Evolutionary conservation across 2,797 vertebrate genomes (phyloP).

Genomic region (Alouatta caraya): DNA sequence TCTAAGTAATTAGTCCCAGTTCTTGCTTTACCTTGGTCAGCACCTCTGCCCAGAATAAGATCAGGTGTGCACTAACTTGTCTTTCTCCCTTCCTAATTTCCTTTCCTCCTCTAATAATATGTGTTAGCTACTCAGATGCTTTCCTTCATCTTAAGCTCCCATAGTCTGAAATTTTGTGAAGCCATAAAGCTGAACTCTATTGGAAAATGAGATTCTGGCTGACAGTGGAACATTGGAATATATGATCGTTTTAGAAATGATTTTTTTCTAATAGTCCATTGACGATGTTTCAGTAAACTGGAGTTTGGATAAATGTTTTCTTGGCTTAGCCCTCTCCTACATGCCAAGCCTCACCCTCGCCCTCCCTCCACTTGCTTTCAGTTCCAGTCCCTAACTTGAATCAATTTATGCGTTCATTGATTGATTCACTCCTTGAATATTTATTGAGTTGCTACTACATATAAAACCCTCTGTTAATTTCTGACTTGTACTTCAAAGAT

Average conservation of each 20-base stretch:
- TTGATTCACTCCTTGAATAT: not conserved
- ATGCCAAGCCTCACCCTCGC: not conserved
- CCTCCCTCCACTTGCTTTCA: not conserved
- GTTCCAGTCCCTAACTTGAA: not conserved
- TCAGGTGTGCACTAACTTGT: not conserved
- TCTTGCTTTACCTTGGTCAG: not conserved
- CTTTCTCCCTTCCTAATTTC: not conserved
- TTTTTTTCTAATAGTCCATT: not conserved
- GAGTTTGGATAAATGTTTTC: not conserved
- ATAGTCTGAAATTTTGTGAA: not conserved
- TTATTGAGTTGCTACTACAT: not conserved
- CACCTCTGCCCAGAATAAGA: not conserved
- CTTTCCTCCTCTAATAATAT: not conserved
- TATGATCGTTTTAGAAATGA: not conserved
- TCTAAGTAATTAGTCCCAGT: not conserved
- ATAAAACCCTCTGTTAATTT: not conserved
- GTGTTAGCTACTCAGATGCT: not conserved
- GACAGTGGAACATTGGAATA: not conserved
- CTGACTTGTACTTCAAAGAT: not conserved
- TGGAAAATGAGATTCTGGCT: not conserved
- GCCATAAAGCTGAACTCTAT: not conserved
- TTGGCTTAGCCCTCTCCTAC: not conserved
- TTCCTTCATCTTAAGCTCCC: not conserved
- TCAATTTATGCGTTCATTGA: not conserved
- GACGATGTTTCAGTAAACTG: not conserved